Evolutionary conservation across 2,888 invertebrate genomes (phyloP), one percentile per base, ranked within the genome.

Genomic region (Anaspis maculata): DNA sequence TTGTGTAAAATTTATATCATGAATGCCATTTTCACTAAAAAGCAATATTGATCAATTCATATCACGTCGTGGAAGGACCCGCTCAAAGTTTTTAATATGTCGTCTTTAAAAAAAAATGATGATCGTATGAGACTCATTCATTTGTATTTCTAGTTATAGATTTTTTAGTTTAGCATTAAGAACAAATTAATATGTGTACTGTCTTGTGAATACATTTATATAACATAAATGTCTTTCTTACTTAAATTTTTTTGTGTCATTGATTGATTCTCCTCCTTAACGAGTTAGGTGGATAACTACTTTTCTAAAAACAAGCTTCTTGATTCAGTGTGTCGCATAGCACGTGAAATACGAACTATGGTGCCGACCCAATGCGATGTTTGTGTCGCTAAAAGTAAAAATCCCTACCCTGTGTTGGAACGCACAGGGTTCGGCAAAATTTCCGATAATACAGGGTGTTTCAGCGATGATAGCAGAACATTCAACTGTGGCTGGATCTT

Each of bases 161-260:
- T 58, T 61, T 60, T 61, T 61, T 61, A 59, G 59, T 62, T 62
- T 61, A 60, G 61, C 40, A 41, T 55, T 62, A 62, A 57, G 53
- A 52, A 54, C 46, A 56, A 61, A 57, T 54, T 45, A 53, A 52
- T 59, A 62, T 59, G 59, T 64, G 64, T 64, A 62, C 56, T 56
- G 64, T 64, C 64, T 61, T 65, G 64, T 64, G 64, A 64, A 65
- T 65, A 64, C 62, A 56, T 56, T 56, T 56, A 53, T 56, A 56
- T 52, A 53, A 53, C 51, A 54, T 51, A 40, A 48, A 42, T 36
- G 39, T 39, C 39, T 33, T 39, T 39, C 35, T 39, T 36, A 36
- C 36, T 32, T 29, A 26, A 15, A 10, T 7, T 25, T 11, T 25
- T 5, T 25, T 19, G 21, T 19, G 6, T 19, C 6, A 19, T 9